These are phyloP conservation scores for Harpagifer antarcticus DNA, from an alignment of 2,797 vertebrate genomes.

Conservation along the genomic window DNA sequence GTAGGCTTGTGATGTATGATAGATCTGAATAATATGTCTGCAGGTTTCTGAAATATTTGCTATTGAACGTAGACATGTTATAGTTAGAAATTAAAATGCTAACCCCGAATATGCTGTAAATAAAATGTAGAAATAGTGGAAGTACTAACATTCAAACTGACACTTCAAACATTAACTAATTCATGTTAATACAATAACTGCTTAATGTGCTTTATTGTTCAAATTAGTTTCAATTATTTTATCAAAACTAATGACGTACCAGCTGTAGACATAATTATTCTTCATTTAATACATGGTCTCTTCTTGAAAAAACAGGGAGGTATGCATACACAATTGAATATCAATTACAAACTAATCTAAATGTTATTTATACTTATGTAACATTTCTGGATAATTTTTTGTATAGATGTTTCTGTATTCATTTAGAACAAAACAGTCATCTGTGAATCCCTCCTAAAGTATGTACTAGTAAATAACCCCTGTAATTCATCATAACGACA, in stretches of 20 bases:
- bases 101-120: too few relatives aligned
- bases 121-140: neutral
- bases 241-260: neutral
- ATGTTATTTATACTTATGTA: neutral
- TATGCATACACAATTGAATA: neutral
- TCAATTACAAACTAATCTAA: neutral
- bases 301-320: neutral
- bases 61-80: constrained; percentile 3
- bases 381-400: constrained; percentile 24
- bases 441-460: constrained; percentile 62
- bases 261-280: neutral
- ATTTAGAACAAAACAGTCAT: constrained; percentile 66
- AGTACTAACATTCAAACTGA: neutral
- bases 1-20: neutral
- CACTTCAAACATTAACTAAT: neutral
- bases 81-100: neutral
- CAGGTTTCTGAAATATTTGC: constrained; percentile 4
- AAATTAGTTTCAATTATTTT: neutral
- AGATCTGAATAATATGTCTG: constrained; percentile 15
- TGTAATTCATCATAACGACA: constrained; percentile 80
- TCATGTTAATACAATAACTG: too few relatives aligned
- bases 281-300: neutral
- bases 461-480: constrained; percentile 75
- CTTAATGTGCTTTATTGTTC: neutral
- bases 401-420: constrained; percentile 52